These are phyloP conservation scores for Noctua janthe DNA, from an alignment of 2,888 invertebrate species.

Conservation along the genomic window DNA sequence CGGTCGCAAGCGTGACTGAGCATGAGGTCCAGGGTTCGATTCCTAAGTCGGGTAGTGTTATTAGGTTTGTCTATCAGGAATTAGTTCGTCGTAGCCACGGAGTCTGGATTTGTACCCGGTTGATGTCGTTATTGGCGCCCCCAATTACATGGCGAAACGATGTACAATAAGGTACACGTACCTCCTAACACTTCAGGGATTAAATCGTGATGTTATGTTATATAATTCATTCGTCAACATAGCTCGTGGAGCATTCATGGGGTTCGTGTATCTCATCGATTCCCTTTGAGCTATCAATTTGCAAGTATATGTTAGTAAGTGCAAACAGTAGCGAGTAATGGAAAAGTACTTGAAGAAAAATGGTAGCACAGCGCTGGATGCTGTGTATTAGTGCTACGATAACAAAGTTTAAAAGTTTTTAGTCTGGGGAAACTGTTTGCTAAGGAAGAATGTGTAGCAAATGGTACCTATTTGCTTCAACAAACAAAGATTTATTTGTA, in stretches of 20 bases:
- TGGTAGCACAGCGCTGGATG: conserved; percentile 31
- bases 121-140: not conserved
- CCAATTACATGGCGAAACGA: not conserved
- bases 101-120: not conserved
- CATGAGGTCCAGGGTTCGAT: not conserved
- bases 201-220: not conserved
- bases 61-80: not conserved
- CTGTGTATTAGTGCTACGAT: conserved; percentile 38
- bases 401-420: conserved; percentile 36
- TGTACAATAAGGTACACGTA: not conserved
- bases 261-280: conserved; percentile 58
- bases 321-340: conserved; percentile 51
- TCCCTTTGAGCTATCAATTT: conserved; percentile 63
- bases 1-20: not conserved
- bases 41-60: not conserved
- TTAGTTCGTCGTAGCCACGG: not conserved
- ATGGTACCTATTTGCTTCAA: conserved; percentile 5
- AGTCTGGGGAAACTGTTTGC: conserved; percentile 22
- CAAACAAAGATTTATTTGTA: not conserved
- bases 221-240: conserved; percentile 60
- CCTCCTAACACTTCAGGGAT: not conserved
- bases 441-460: conserved; percentile 18
- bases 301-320: conserved; percentile 43
- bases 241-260: conserved; percentile 47
- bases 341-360: conserved; percentile 57